Evolutionary conservation across 2,888 invertebrate genomes (phyloP).

Genomic region (Tribolium freemani): DNA sequence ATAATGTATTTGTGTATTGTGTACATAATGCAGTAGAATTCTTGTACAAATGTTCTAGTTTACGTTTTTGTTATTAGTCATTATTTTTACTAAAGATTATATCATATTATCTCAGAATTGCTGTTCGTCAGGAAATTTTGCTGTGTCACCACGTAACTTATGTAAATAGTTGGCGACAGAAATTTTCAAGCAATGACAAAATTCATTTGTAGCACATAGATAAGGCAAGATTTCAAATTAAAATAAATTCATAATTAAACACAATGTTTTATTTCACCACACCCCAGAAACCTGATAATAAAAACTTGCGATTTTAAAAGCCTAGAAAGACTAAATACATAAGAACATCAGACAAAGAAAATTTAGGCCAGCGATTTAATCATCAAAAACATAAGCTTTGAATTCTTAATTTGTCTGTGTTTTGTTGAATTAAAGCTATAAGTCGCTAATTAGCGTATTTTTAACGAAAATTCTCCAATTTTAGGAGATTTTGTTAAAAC

Average conservation of each 20-base stretch:
- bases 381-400: too few relatives aligned
- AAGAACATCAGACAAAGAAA: too few relatives aligned
- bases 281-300: not conserved
- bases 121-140: constrained; percentile 1
- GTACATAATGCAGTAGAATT: constrained; percentile 25
- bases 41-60: constrained; percentile 8
- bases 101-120: not conserved
- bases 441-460: too few relatives aligned
- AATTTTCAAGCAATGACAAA: not conserved
- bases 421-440: too few relatives aligned
- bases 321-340: too few relatives aligned
- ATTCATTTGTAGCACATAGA: not conserved
- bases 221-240: not conserved
- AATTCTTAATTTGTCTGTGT: too few relatives aligned
- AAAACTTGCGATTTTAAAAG: not conserved
- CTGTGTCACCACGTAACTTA: not conserved
- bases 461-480: too few relatives aligned
- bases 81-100: not conserved
- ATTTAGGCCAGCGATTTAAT: too few relatives aligned
- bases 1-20: constrained; percentile 25
- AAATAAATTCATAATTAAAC: not conserved
- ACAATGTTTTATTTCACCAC: not conserved
- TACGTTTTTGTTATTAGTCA: not conserved
- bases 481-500: too few relatives aligned
- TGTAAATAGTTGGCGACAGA: not conserved